These are phyloP conservation scores for Mnemiopsis leidyi DNA, from an alignment of 37 sponge, comb jelly and placozoan species.

Conservation along the genomic window DNA sequence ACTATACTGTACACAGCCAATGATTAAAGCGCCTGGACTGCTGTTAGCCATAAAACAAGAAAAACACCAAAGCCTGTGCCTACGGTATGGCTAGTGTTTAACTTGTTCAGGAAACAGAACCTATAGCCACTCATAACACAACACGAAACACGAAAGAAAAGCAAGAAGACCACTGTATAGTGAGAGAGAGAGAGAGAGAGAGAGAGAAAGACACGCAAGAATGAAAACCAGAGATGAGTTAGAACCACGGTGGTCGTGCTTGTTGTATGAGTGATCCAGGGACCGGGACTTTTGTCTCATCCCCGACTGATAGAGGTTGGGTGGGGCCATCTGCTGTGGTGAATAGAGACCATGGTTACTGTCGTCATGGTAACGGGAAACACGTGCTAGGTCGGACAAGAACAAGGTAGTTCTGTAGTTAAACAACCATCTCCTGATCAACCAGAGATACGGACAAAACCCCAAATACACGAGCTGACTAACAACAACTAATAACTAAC, in stretches of 20 bases:
- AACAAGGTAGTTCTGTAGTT: no score
- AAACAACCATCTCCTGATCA: no score
- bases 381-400: no score
- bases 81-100: no score
- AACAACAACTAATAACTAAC: background rate
- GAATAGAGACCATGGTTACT: background rate
- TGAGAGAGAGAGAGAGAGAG: background rate
- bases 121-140: no score
- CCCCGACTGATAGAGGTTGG: background rate
- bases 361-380: background rate
- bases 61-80: background rate
- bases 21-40: no score
- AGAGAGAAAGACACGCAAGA: background rate
- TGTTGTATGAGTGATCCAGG: background rate
- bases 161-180: background rate
- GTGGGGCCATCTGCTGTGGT: background rate
- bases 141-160: no score
- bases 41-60: background rate
- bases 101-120: no score
- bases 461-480: background rate
- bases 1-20: no score
- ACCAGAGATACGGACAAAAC: no score
- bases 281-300: background rate
- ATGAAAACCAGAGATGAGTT: background rate
- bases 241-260: background rate